phyloP scores from a whole-genome alignment of 2,797 vertebrate species.

The Diplodus puntazzo region DNA sequence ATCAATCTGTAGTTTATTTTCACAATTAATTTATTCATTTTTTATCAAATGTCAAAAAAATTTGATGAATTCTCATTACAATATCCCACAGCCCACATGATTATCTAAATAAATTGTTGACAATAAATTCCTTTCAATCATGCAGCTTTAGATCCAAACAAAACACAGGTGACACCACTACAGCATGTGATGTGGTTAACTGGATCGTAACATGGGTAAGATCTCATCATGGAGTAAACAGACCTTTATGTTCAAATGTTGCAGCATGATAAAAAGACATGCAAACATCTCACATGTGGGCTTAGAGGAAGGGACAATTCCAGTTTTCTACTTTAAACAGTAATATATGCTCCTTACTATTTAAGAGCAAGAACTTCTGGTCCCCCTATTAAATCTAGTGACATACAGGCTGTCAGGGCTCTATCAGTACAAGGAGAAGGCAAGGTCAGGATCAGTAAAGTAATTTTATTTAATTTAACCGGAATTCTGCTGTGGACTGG shows the following conservation, averaged over 20 bases:
- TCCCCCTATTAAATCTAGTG: neutral
- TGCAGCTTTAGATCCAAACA: neutral
- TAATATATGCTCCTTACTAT: neutral
- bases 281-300: neutral
- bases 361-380: neutral
- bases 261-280: neutral
- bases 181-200: neutral
- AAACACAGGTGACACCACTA: neutral
- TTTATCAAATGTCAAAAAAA: too few relatives aligned
- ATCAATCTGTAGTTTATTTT: too few relatives aligned
- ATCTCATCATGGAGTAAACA: neutral
- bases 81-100: too few relatives aligned
- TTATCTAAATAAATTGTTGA: too few relatives aligned
- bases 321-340: neutral
- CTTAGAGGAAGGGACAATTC: neutral
- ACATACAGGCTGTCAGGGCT: neutral
- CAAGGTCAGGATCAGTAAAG: conserved; percentile 13
- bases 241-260: neutral
- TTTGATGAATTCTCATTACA: too few relatives aligned
- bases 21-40: too few relatives aligned
- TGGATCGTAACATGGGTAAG: neutral
- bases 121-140: too few relatives aligned
- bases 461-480: conserved; percentile 35
- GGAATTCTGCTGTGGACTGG: conserved; percentile 29
- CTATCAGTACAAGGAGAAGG: neutral